Conservation (phyloP, 2,797 vertebrate genomes). For the Epinephelus awoara region DNA sequence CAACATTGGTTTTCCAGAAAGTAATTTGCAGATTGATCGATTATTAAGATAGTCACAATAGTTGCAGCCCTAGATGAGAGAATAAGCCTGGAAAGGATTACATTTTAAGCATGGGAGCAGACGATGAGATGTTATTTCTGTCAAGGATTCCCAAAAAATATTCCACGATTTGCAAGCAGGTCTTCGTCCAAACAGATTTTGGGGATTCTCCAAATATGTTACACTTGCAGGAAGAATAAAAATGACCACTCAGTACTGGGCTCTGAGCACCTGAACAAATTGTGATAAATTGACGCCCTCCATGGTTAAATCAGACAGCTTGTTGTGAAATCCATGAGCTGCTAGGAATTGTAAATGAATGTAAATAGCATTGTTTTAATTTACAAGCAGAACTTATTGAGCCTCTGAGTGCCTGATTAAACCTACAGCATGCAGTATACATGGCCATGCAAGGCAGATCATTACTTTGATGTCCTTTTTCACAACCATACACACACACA, state of each 20-base stretch:
- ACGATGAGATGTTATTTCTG: constrained; percentile 9
- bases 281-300: constrained; percentile 60
- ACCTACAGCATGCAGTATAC: constrained; percentile 36
- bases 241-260: constrained; percentile 4
- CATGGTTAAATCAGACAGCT: constrained; percentile 47
- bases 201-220: constrained; percentile 32
- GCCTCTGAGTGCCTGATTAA: constrained; percentile 57
- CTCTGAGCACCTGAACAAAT: constrained; percentile 58
- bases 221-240: constrained; percentile 20
- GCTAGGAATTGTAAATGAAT: constrained; percentile 61
- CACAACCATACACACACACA: constrained; percentile 1
- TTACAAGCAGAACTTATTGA: constrained; percentile 59
- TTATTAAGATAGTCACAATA: not conserved
- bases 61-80: not conserved
- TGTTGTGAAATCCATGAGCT: constrained; percentile 50
- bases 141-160: constrained; percentile 14
- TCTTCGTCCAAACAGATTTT: constrained; percentile 28
- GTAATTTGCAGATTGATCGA: not conserved
- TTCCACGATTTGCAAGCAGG: constrained; percentile 14
- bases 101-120: constrained; percentile 10
- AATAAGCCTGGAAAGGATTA: not conserved
- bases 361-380: constrained; percentile 73
- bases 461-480: constrained; percentile 45
- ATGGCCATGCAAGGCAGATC: constrained; percentile 46
- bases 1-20: not conserved